Evolutionary conservation across 2,888 invertebrate species (phyloP).

Genomic region (Scaptodrosophila latifasciaeformis): DNA sequence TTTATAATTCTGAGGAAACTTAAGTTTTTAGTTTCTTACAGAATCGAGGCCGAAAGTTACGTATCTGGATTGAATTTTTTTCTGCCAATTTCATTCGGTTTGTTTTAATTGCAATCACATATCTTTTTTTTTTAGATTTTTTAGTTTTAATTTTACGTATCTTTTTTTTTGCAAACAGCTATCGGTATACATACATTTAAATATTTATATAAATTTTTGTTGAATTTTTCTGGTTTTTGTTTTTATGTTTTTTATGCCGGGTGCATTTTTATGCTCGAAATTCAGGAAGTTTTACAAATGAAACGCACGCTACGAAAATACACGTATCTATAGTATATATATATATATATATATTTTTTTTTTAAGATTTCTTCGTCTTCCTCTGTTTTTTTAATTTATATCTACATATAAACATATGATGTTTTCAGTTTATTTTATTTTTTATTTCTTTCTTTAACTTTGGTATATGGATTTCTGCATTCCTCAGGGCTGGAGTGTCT

Average conservation of each 20-base stretch:
- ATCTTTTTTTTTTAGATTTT: neutral
- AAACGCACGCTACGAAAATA: slow-evolving; percentile 55
- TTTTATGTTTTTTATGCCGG: slow-evolving; percentile 16
- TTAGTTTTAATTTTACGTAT: neutral
- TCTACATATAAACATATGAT: slow-evolving; percentile 66
- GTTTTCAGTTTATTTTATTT: slow-evolving; percentile 27
- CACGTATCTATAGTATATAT: slow-evolving; percentile 49
- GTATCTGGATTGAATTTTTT: slow-evolving; percentile 72
- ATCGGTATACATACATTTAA: slow-evolving; percentile 1
- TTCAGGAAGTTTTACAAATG: slow-evolving; percentile 47
- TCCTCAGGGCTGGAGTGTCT: slow-evolving; percentile 25
- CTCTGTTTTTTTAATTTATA: slow-evolving; percentile 27
- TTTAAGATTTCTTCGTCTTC: neutral
- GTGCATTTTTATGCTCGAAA: slow-evolving; percentile 22
- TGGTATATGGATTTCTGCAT: slow-evolving; percentile 71
- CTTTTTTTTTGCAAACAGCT: neutral
- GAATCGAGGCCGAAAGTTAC: slow-evolving; percentile 75
- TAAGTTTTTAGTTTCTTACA: slow-evolving; percentile 70
- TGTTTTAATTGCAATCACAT: slow-evolving; percentile 4
- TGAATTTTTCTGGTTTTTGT: slow-evolving; percentile 12
- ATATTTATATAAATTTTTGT: neutral
- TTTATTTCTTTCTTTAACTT: slow-evolving; percentile 53
- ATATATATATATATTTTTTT: slow-evolving; percentile 28
- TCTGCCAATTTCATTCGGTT: slow-evolving; percentile 8
- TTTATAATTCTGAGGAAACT: no score